These are phyloP conservation scores for Nannoperca obscura DNA, from an alignment of 2,797 vertebrate species.

Conservation along the genomic window DNA sequence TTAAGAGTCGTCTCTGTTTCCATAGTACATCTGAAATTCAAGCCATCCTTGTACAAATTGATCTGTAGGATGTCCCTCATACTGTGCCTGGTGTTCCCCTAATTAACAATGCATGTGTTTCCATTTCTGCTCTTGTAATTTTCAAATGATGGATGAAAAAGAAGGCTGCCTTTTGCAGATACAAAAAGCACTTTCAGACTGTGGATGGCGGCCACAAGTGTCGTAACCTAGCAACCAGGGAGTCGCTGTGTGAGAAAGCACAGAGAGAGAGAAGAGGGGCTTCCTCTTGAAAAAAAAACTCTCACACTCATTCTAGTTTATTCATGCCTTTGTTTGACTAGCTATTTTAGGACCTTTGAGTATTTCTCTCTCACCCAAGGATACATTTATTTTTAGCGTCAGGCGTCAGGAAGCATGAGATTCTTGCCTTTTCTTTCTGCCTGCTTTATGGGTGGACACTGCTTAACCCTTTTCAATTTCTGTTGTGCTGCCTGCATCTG, in stretches of 20 bases:
- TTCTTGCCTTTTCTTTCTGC: constrained; percentile 68
- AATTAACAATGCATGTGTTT: constrained; percentile 75
- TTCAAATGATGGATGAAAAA: constrained; percentile 78
- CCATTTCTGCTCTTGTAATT: constrained; percentile 80
- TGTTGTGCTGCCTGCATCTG: constrained; percentile 71
- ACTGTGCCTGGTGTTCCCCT: constrained; percentile 64
- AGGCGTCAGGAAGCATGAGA: background rate
- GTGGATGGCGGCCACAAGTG: constrained; percentile 78
- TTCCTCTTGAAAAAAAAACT: constrained; percentile 74
- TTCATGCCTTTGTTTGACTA: constrained; percentile 80
- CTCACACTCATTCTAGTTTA: constrained; percentile 73
- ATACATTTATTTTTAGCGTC: constrained; percentile 79
- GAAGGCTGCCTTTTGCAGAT: constrained; percentile 65
- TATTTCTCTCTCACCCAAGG: constrained; percentile 67
- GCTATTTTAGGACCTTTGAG: constrained; percentile 82
- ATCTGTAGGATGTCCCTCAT: constrained; percentile 60
- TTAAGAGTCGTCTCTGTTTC: constrained; percentile 61
- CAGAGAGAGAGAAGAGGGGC: constrained; percentile 60
- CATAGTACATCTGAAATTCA: constrained; percentile 64
- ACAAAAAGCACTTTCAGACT: constrained; percentile 78
- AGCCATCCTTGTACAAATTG: constrained; percentile 65
- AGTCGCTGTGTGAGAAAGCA: constrained; percentile 63
- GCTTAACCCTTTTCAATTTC: constrained; percentile 70
- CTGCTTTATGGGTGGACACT: constrained; percentile 45
- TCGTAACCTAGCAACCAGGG: constrained; percentile 86